Conservation (phyloP, 2,797 vertebrate genomes). For the Dendrocincla fuliginosa region DNA sequence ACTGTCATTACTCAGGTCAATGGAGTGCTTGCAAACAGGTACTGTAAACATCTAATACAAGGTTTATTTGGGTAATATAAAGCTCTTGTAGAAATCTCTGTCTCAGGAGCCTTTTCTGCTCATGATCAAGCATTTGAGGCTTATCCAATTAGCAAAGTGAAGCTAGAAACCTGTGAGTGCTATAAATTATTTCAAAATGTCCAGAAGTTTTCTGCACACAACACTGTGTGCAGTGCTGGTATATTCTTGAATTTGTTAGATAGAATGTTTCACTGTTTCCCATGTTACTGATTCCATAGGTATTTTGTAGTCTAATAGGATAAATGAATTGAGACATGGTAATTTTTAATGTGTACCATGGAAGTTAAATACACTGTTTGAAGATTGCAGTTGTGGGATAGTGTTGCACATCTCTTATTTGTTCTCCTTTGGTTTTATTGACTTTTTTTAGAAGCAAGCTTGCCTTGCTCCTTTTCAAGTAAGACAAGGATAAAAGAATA, state of each 20-base stretch:
- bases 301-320: background rate
- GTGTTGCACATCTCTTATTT: background rate
- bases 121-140: background rate
- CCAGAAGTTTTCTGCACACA: background rate
- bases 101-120: background rate
- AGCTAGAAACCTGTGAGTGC: background rate
- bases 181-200: background rate
- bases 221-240: background rate
- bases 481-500: background rate
- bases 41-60: constrained; percentile 18
- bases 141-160: background rate
- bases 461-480: background rate
- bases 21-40: constrained; percentile 94
- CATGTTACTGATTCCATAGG: background rate
- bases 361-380: background rate
- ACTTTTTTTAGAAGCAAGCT: background rate
- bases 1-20: constrained; percentile 97
- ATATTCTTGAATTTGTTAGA: background rate
- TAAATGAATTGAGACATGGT: background rate
- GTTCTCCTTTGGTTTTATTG: background rate
- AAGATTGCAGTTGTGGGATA: background rate
- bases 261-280: background rate
- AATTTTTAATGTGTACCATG: background rate
- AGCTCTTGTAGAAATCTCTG: background rate
- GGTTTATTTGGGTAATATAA: background rate